These are phyloP conservation scores for Poeciliopsis presidionis DNA, from an alignment of 2,797 vertebrate genomes.

Conservation along the genomic window DNA sequence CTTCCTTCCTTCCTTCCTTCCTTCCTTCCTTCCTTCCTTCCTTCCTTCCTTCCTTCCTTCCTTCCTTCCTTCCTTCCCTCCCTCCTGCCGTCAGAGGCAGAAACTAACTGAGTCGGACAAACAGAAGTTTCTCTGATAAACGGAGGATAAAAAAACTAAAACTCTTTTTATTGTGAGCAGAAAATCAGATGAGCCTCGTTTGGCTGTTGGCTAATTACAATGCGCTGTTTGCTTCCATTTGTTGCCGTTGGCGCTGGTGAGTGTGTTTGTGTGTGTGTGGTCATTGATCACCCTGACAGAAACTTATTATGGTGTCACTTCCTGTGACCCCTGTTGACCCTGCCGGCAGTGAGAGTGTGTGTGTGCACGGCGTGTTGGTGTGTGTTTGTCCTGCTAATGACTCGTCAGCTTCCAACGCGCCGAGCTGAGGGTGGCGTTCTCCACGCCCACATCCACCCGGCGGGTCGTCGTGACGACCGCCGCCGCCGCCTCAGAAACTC, in stretches of 20 bases:
- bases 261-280: slow-evolving; percentile 43
- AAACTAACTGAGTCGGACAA: slow-evolving; percentile 69
- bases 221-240: slow-evolving; percentile 53
- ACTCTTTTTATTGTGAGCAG: slow-evolving; percentile 40
- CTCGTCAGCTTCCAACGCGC: slow-evolving; percentile 63
- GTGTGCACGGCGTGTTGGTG: slow-evolving; percentile 12
- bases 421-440: slow-evolving; percentile 66
- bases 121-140: slow-evolving; percentile 68
- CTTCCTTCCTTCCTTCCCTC: background rate
- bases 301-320: slow-evolving; percentile 73
- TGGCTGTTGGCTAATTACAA: slow-evolving; percentile 58
- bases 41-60: too few species aligned
- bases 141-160: slow-evolving; percentile 41
- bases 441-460: slow-evolving; percentile 24
- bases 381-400: slow-evolving; percentile 65
- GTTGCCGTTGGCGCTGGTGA: slow-evolving; percentile 44
- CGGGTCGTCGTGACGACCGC: slow-evolving; percentile 27
- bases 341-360: slow-evolving; percentile 41
- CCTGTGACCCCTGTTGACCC: slow-evolving; percentile 61
- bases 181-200: slow-evolving; percentile 60
- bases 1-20: too few species aligned
- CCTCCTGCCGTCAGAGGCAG: slow-evolving; percentile 23
- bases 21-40: too few species aligned
- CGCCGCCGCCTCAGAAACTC: background rate
- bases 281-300: slow-evolving; percentile 76